A percentile compares a stretch with the other conserved stretches of the same genome.
Conservation (phyloP, 2,888 invertebrate genomes). For the Catocala nupta region DNA sequence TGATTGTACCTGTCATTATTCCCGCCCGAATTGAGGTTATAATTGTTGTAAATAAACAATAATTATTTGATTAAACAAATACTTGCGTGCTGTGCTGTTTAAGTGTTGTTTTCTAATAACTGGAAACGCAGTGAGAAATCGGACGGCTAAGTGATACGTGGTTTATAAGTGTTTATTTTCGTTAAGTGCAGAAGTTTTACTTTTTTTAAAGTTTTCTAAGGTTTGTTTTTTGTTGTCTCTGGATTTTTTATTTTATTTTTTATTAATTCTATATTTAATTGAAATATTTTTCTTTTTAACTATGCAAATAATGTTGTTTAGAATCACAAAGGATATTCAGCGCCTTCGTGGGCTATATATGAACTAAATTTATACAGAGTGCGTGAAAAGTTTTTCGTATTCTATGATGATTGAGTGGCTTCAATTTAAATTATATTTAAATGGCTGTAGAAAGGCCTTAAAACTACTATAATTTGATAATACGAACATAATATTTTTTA, state of each 20-base stretch:
- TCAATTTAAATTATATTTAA: too few relatives aligned
- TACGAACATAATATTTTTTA: too few relatives aligned
- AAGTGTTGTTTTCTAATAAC: slow-evolving; percentile 35
- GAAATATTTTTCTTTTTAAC: too few relatives aligned
- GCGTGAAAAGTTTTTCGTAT: too few relatives aligned
- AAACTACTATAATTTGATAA: too few relatives aligned
- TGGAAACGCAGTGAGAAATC: slow-evolving; percentile 38
- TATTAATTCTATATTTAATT: too few relatives aligned
- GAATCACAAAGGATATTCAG: too few relatives aligned
- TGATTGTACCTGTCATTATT: slow-evolving; percentile 32
- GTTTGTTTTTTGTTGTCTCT: slow-evolving; percentile 21
- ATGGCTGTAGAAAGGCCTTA: too few relatives aligned
- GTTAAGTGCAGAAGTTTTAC: slow-evolving; percentile 10
- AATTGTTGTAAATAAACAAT: slow-evolving; percentile 39
- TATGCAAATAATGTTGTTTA: too few relatives aligned
- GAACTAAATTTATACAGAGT: too few relatives aligned
- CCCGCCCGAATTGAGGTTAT: slow-evolving; percentile 27
- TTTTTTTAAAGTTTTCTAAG: slow-evolving; percentile 10
- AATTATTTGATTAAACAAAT: slow-evolving; percentile 1
- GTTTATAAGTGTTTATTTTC: slow-evolving; percentile 12
- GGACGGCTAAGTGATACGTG: slow-evolving; percentile 18
- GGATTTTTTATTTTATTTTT: neutral
- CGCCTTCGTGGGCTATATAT: too few relatives aligned
- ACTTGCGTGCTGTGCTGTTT: slow-evolving; percentile 11
- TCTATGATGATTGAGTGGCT: too few relatives aligned